A percentile compares a stretch with the other conserved stretches of the same genome.
Evolutionary conservation across 2,113 vertebrate genomes (phyloP).

Genomic region (Pedetes capensis): DNA sequence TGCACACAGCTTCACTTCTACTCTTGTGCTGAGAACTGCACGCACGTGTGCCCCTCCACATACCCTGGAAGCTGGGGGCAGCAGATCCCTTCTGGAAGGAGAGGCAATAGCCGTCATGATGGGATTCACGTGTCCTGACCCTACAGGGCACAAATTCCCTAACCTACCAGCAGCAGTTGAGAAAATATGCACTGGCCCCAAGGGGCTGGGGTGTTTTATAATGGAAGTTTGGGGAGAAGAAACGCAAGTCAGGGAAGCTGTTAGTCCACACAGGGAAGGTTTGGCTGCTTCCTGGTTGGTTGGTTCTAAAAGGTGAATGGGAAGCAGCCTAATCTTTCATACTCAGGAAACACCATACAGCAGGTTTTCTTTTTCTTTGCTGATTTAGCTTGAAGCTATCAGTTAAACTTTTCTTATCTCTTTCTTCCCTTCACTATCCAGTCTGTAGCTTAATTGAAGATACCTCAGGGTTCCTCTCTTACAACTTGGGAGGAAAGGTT

Average conservation of each 20-base stretch:
- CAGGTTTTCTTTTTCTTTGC: neutral
- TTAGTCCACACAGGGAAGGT: neutral
- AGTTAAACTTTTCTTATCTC: neutral
- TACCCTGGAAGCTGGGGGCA: neutral
- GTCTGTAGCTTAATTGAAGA: neutral
- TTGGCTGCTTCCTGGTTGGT: neutral
- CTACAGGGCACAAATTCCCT: neutral
- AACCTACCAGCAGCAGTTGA: no score
- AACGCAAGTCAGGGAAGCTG: no score
- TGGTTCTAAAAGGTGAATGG: neutral
- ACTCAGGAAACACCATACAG: neutral
- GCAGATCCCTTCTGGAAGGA: neutral
- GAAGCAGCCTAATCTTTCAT: neutral
- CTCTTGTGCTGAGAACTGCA: neutral
- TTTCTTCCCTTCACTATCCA: neutral
- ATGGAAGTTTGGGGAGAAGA: no score
- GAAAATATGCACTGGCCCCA: neutral
- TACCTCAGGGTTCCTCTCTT: neutral
- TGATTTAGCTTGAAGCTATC: neutral
- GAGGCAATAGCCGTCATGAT: neutral
- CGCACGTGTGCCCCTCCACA: neutral
- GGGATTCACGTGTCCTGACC: neutral
- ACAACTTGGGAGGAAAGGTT: neutral
- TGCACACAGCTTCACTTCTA: neutral
- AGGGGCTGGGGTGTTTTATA: neutral